Evolutionary conservation across 92 coral and sea anemone species (phyloP), one percentile per base, ranked within the genome.

Genomic region (Palythoa heliodiscus): DNA sequence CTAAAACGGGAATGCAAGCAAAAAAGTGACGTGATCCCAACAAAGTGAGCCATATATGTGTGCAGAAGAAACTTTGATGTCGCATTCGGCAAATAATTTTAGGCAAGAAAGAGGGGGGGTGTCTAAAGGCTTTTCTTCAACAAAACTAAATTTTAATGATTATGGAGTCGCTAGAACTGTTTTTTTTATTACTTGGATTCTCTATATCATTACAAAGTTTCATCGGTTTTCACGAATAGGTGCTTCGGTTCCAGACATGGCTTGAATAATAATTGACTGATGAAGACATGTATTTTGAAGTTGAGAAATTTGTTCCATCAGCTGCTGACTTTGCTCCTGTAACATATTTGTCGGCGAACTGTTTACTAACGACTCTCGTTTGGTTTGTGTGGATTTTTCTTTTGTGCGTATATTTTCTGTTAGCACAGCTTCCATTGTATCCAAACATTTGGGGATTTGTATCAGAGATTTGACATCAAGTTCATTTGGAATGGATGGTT

Each of bases 191-290:
- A 0, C 35, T 29, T 29, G 35, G 1, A 52, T 8, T 52, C 55
- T 12, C 55, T 7, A 55, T 55, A 3, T 55, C 4, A 7, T 55
- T 13, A 1, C 16, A 4, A 55, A 3, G 16, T 12, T 12, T 20
- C 9, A 7, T 63, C 35, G 69, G 11, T n/a, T 63, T 63, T n/a
- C 29, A 17, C 17, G 43, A 69, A 69, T 58, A 69, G 19, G 19
- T 25, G 38, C 15, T 60, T 78, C 37, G 13, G 72, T 39, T 16
- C 53, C 48, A 14, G 83, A 39, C 71, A 78, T 19, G 13, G 71
- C 70, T 53, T 78, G 54, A 39, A 78, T 78, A 60, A 63, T 63
- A n/a, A 78, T 24, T n/a, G 83, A 78, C 73, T 78, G 83, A 22
- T 78, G 55, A 78, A 78, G 1, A 66, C 83, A 78, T 0, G 83